Evolutionary conservation across 92 coral and sea anemone genomes (phyloP).

Genomic region (Epizoanthus ramosus): DNA sequence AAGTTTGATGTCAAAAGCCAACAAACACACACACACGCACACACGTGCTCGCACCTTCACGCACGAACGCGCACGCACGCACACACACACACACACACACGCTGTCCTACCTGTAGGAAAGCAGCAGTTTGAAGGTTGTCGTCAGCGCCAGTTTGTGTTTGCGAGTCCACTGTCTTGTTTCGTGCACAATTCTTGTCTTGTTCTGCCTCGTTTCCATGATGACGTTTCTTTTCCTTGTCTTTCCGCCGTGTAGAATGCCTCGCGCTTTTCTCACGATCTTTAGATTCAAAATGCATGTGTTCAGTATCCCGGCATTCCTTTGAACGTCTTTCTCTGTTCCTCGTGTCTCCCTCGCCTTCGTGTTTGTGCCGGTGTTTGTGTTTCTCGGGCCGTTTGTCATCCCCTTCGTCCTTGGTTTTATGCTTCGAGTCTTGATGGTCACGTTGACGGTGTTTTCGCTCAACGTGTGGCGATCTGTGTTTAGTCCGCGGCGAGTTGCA

Average conservation of each 20-base stretch:
- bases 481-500: conserved; percentile 20
- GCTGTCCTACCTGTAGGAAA: conserved; percentile 1
- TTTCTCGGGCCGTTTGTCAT: conserved; percentile 30
- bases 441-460: conserved; percentile 25
- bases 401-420: conserved; percentile 43
- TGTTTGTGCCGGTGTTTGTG: conserved; percentile 38
- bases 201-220: neutral
- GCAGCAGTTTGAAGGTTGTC: conserved; percentile 21
- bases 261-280: neutral
- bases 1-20: too few relatives aligned
- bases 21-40: neutral
- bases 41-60: neutral
- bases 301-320: conserved; percentile 17
- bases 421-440: conserved; percentile 33
- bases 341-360: conserved; percentile 2
- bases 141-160: conserved; percentile 36
- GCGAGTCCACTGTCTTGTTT: conserved; percentile 10
- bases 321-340: conserved; percentile 17
- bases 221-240: conserved; percentile 15
- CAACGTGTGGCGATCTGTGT: conserved; percentile 3
- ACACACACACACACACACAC: neutral
- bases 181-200: neutral
- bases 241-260: conserved; percentile 20
- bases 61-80: neutral
- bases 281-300: conserved; percentile 13